Evolutionary conservation across 2,797 vertebrate genomes (phyloP).

Genomic region (Parambassis ranga): DNA sequence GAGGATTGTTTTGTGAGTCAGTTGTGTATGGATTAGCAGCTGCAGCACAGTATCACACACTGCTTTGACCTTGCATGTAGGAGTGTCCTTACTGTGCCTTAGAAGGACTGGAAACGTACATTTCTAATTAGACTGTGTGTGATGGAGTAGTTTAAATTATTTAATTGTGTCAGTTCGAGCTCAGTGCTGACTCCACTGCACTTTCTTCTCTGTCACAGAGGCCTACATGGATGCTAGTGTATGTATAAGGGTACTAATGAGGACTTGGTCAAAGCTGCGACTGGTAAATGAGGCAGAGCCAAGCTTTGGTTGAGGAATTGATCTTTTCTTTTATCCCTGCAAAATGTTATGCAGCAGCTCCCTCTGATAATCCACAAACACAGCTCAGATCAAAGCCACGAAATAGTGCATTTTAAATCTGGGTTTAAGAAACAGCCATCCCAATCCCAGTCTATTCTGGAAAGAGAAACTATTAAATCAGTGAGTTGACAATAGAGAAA

Average conservation of each 20-base stretch:
- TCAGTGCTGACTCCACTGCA: conserved; percentile 3
- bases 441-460: conserved; percentile 2
- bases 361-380: conserved; percentile 59
- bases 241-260: conserved; percentile 46
- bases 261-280: conserved; percentile 37
- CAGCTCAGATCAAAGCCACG: conserved; percentile 52
- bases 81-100: not conserved
- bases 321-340: conserved; percentile 56
- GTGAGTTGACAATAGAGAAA: conserved; percentile 9
- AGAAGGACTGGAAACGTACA: not conserved
- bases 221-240: conserved; percentile 6
- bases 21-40: no score
- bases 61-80: not conserved
- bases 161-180: conserved; percentile 20
- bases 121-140: not conserved
- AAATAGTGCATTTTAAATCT: conserved; percentile 39
- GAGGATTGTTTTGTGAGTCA: not conserved
- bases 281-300: conserved; percentile 49
- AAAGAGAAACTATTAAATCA: conserved; percentile 8
- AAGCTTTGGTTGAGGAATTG: conserved; percentile 39
- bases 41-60: no score
- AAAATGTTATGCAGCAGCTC: conserved; percentile 52
- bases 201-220: conserved; percentile 24
- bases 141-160: conserved; percentile 29
- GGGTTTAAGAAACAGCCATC: conserved; percentile 22